A percentile compares a stretch with the other conserved stretches of the same genome.
Evolutionary conservation across 1,140 invertebrate species (phyloP).

Genomic region (Chelonus insularis): DNA sequence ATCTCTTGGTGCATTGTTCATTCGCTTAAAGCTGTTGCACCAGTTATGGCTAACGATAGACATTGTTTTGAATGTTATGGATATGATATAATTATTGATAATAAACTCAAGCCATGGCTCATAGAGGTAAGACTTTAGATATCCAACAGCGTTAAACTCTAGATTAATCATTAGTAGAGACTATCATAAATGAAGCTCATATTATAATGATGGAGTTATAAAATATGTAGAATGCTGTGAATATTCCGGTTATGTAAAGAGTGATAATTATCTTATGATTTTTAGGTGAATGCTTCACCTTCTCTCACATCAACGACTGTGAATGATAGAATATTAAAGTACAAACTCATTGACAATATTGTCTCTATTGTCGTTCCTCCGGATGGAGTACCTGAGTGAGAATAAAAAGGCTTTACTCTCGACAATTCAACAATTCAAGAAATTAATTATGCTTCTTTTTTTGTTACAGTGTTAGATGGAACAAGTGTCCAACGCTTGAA

Average conservation of each 20-base stretch:
- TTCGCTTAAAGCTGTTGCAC: constrained; percentile 77
- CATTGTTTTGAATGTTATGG: constrained; percentile 85
- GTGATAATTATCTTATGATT: constrained; percentile 32
- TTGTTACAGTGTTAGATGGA: constrained; percentile 78
- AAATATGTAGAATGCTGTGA: no score
- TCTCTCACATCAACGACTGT: constrained; percentile 93
- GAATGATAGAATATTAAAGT: constrained; percentile 94
- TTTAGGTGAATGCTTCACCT: constrained; percentile 91
- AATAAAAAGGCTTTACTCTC: constrained; percentile 24
- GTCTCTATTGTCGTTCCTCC: constrained; percentile 88
- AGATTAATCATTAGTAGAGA: no score
- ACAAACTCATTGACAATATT: constrained; percentile 94
- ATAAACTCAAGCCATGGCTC: constrained; percentile 83
- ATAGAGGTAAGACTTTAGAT: no score
- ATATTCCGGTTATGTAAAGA: no score
- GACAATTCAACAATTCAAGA: not conserved
- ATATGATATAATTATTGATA: constrained; percentile 88
- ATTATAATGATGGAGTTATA: no score
- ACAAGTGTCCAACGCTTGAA: constrained; percentile 80
- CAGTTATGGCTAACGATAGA: constrained; percentile 74
- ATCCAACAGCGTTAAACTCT: no score
- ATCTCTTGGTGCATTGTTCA: constrained; percentile 91
- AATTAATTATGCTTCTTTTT: constrained; percentile 23
- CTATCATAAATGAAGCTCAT: no score
- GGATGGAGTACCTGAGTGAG: constrained; percentile 86